Base-by-base conservation (phyloP, 2,888 invertebrate genomes). In the Exephanes ischioxanthus region DNA sequence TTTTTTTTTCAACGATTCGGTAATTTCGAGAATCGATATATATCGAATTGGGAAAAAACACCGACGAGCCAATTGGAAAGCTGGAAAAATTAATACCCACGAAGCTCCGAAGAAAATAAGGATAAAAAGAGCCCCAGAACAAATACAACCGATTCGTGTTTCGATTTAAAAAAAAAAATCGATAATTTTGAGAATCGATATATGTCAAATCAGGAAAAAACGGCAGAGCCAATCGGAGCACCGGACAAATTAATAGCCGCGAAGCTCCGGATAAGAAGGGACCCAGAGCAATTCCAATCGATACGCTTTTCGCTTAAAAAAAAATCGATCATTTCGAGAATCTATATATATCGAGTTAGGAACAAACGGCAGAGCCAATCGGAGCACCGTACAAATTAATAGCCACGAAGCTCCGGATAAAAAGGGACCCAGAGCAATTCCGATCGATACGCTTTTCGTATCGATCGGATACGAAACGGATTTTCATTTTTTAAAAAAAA, bases 91-190 rank as follows among this genome's bases (percentile, higher is more conserved):
- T 2, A 55, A 55, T 55, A 9, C 0, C 11, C 1, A 55, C 7
- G 11, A 6, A 2, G 11, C 7, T 22, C 22, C 19, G 11, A 22
- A 22, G 3, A 58, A 4, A 48, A 3, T 4, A 16, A 16, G 2
- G 45, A 48, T 16, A 14, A 48, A 48, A 48, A 45, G 16, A 6
- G 41, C 48, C 68, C 45, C 16, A 45, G 41, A 81, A 78, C 82
- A 81, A 82, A 79, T 75, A 79, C 66, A 85, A 81, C 83, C 80
- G 76, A 86, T 88, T 79, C 76, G 72, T 75, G 80, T 85, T 33
- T 41, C 41, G 33, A 5, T 33, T 33, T 33, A 0, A 3, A 33
- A 33, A 33, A 33, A 33, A 33, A 22, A 22, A 22, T 33, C 48
- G 22, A n/a, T 11, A 53, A 19, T 7, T 53, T 53, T 6, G 16